Percentiles rank a stretch among this genome's conserved stretches.
Conservation (phyloP, 1,140 invertebrate species). For the Spodoptera litura region DNA sequence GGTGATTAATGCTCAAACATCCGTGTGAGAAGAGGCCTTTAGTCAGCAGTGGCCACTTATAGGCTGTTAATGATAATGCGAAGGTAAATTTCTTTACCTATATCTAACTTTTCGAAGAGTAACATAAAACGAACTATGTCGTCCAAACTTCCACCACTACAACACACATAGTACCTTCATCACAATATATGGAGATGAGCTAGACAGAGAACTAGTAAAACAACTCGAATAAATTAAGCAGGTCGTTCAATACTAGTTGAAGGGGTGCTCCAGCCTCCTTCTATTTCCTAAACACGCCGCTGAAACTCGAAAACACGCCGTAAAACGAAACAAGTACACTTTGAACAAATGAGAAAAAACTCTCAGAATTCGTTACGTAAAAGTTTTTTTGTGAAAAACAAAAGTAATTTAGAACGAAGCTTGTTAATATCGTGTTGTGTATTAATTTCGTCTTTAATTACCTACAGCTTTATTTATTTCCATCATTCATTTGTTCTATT, state of each 20-base stretch:
- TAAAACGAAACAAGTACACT: conserved; percentile 35
- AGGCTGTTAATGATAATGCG: too few species aligned
- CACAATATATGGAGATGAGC: too few species aligned
- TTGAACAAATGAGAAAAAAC: conserved; percentile 34
- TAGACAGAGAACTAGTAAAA: too few species aligned
- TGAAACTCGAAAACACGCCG: conserved; percentile 7
- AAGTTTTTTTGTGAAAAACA: conserved; percentile 30
- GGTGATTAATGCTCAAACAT: too few species aligned
- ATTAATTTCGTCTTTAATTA: conserved; percentile 28
- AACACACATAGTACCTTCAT: too few species aligned
- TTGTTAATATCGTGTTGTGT: conserved; percentile 35
- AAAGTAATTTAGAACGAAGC: conserved; percentile 34
- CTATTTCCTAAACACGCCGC: conserved; percentile 26
- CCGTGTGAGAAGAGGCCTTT: too few species aligned
- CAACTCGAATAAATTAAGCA: too few species aligned
- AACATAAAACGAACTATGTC: too few species aligned
- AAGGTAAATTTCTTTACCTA: too few species aligned
- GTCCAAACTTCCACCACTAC: too few species aligned
- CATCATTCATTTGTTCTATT: background rate
- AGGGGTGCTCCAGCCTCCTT: background rate
- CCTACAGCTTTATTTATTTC: conserved; percentile 1
- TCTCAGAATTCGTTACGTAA: conserved; percentile 28
- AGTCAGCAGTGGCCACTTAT: too few species aligned
- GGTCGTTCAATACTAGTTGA: background rate
- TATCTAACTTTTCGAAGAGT: too few species aligned